These are phyloP conservation scores for Bugula neritina DNA, from an alignment of 2,888 invertebrate species.

Conservation along the genomic window DNA sequence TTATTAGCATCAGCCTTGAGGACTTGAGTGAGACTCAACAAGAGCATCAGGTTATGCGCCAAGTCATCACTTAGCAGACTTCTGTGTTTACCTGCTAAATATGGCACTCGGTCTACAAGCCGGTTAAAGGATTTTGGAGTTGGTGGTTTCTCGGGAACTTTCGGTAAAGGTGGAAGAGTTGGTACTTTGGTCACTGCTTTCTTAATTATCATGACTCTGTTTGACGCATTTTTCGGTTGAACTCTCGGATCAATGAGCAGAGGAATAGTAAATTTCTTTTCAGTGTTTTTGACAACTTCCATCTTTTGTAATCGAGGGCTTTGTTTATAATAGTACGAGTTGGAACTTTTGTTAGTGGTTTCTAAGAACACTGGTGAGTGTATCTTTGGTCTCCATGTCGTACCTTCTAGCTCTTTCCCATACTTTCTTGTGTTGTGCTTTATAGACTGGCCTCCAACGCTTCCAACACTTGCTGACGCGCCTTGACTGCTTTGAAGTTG, in stretches of 20 bases:
- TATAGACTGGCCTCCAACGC: not conserved
- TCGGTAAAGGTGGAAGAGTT: not conserved
- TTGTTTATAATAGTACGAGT: not conserved
- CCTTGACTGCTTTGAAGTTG: not conserved
- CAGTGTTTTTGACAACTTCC: not conserved
- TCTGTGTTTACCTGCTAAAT: not conserved
- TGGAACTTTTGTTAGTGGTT: not conserved
- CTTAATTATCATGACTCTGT: not conserved
- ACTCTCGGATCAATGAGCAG: not conserved
- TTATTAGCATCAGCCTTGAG: not conserved
- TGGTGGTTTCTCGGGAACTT: not conserved
- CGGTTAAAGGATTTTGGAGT: not conserved
- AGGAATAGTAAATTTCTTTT: not conserved
- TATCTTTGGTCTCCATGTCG: not conserved
- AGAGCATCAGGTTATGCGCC: not conserved
- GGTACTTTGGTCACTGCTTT: not conserved
- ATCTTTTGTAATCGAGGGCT: not conserved
- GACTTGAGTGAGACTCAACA: not conserved
- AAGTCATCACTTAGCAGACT: not conserved
- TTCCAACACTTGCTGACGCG: not conserved
- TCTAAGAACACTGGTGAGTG: not conserved
- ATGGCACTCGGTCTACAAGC: not conserved
- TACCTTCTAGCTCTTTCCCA: not conserved
- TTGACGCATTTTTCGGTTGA: constrained; percentile 16
- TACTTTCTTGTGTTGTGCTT: not conserved